Evolutionary conservation across 1,140 invertebrate species (phyloP).

Genomic region (Ganaspis sp.): DNA sequence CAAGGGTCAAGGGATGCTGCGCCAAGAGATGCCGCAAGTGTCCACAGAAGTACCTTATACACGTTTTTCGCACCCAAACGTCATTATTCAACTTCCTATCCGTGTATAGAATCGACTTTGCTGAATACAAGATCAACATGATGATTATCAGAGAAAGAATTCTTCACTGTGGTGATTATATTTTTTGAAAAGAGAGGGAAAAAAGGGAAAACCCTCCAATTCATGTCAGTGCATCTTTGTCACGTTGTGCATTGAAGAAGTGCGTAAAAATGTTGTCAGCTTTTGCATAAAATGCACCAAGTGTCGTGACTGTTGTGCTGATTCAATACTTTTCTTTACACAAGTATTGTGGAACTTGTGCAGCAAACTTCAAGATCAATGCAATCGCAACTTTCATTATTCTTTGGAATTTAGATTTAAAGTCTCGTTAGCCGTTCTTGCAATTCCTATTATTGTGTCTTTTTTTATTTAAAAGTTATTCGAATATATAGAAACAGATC

Average conservation of each 20-base stretch:
- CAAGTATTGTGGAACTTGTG: not conserved
- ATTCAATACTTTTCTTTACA: not conserved
- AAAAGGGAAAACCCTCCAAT: not conserved
- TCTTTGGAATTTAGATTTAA: not conserved
- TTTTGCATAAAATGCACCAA: not conserved
- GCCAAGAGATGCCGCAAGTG: constrained; percentile 60
- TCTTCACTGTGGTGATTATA: not conserved
- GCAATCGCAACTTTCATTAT: not conserved
- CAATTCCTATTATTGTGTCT: no score
- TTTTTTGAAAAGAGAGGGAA: not conserved
- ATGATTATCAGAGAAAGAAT: constrained; percentile 13
- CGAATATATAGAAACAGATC: no score
- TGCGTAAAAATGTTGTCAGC: no score
- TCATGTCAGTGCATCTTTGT: not conserved
- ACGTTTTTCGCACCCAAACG: constrained; percentile 49
- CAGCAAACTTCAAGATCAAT: not conserved
- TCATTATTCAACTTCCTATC: constrained; percentile 44
- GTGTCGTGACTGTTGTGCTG: no score
- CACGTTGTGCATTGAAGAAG: no score
- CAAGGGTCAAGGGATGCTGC: constrained; percentile 66
- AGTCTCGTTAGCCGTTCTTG: no score
- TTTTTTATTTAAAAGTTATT: no score
- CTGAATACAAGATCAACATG: constrained; percentile 1
- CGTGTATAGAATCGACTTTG: not conserved
- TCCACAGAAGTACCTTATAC: constrained; percentile 63